Conservation (phyloP, 2,888 invertebrate genomes). For the Coenonympha arcania region DNA sequence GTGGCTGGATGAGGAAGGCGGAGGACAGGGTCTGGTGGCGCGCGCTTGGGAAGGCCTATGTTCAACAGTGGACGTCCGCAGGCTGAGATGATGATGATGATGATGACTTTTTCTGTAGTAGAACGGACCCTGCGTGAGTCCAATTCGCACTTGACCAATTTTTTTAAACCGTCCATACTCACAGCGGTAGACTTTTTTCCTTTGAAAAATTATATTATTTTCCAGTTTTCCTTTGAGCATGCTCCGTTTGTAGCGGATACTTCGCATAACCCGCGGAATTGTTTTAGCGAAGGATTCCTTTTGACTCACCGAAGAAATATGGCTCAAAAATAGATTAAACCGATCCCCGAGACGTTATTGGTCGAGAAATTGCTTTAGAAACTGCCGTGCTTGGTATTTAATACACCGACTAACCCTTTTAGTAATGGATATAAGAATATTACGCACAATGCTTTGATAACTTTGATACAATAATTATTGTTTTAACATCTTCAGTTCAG, state of each 20-base stretch:
- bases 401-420: not conserved
- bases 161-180: not conserved
- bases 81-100: no score
- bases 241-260: slow-evolving; percentile 38
- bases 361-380: slow-evolving; percentile 8
- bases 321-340: slow-evolving; percentile 44
- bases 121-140: no score
- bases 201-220: slow-evolving; percentile 38
- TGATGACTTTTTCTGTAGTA: no score
- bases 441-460: no score
- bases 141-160: no score
- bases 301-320: slow-evolving; percentile 36
- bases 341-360: slow-evolving; percentile 14
- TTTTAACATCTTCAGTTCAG: no score
- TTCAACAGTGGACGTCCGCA: no score
- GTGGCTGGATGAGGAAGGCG: no score
- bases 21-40: no score
- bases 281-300: slow-evolving; percentile 36
- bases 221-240: slow-evolving; percentile 34
- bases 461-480: no score
- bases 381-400: not conserved
- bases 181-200: slow-evolving; percentile 16
- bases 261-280: slow-evolving; percentile 26
- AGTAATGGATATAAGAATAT: not conserved
- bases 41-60: no score